Percentiles rank a stretch among this genome's conserved stretches.
These are phyloP conservation scores for Carduelis carduelis DNA, from an alignment of 2,797 vertebrate species.

Conservation along the genomic window DNA sequence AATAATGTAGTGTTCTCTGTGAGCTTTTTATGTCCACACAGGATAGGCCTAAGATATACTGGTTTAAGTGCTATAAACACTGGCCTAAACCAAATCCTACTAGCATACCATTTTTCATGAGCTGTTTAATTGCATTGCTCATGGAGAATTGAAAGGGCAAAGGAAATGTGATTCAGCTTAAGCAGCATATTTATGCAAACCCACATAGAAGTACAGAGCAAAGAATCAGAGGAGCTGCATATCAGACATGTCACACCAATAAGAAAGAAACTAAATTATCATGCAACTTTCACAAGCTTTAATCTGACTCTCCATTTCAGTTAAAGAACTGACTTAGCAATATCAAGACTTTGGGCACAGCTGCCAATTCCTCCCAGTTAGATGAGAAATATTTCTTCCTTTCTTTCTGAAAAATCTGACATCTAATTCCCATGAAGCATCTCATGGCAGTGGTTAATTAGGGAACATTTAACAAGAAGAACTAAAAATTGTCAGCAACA, in stretches of 20 bases:
- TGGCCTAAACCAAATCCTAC: background rate
- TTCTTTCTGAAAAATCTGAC: constrained; percentile 15
- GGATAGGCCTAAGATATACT: background rate
- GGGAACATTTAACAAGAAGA: background rate
- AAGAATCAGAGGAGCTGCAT: rapidly evolving
- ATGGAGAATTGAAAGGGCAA: background rate
- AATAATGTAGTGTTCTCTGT: rapidly evolving
- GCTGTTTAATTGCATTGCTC: background rate
- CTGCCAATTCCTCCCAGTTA: background rate
- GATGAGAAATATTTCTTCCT: background rate
- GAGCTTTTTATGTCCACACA: background rate
- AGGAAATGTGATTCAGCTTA: background rate
- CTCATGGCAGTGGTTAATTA: background rate
- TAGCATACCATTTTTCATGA: background rate
- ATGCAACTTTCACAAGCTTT: background rate
- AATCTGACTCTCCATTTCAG: background rate
- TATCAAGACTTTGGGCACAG: background rate
- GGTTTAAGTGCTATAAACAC: background rate
- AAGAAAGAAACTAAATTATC: background rate
- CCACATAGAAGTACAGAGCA: background rate
- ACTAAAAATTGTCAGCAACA: background rate
- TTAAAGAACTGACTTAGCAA: background rate
- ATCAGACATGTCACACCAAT: background rate
- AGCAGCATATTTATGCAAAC: background rate
- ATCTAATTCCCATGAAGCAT: background rate